Conservation (phyloP, 2,113 vertebrate species). For the Smithornis capensis region DNA sequence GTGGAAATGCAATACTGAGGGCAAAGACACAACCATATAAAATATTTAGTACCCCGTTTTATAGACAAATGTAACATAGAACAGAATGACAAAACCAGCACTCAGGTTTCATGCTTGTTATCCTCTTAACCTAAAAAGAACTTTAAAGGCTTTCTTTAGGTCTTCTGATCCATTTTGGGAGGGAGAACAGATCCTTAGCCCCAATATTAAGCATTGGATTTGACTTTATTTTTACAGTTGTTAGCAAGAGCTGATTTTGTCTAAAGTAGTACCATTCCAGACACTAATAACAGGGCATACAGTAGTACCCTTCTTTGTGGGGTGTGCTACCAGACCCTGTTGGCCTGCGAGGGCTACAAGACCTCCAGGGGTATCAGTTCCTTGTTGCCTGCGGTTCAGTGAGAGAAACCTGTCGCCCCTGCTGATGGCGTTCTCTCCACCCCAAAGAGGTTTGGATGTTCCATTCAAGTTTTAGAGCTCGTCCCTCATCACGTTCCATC, state of each 20-base stretch:
- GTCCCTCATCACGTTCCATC: neutral
- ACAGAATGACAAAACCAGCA: neutral
- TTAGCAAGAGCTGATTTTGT: neutral
- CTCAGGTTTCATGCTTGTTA: neutral
- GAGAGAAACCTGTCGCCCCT: rapidly evolving
- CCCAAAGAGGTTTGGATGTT: rapidly evolving
- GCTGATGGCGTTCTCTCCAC: neutral
- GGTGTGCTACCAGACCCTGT: neutral
- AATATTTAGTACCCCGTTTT: neutral
- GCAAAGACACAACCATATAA: neutral
- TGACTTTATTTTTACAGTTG: neutral
- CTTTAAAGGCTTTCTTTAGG: neutral
- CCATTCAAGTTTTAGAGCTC: neutral
- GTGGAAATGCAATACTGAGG: neutral
- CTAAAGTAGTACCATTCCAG: neutral
- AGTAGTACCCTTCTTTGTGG: neutral
- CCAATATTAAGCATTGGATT: neutral
- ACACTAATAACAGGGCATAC: neutral
- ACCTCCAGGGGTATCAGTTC: neutral
- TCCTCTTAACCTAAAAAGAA: neutral
- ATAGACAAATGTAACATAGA: neutral
- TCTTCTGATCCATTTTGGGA: neutral
- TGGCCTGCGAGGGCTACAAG: rapidly evolving
- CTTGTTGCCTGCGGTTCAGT: neutral
- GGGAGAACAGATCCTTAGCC: neutral